These are phyloP conservation scores for Synergus itoensis DNA, from an alignment of 2,888 invertebrate species.

Conservation along the genomic window DNA sequence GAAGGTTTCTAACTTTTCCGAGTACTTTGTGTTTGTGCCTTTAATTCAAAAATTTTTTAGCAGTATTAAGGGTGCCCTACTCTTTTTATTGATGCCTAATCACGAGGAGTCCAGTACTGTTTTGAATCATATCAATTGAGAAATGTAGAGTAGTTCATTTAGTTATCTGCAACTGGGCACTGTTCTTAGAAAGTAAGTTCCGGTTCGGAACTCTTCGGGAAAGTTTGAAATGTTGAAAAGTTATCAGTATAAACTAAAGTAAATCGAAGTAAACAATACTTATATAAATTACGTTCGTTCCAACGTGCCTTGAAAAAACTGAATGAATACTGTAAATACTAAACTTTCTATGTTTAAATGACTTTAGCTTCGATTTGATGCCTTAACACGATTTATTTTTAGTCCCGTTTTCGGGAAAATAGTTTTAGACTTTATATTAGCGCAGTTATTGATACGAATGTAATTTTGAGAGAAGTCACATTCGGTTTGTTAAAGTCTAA, in stretches of 20 bases:
- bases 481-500: conserved; percentile 34
- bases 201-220: background rate
- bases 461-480: conserved; percentile 23
- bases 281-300: conserved; percentile 28
- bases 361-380: conserved; percentile 30
- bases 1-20: conserved; percentile 5
- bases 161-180: background rate
- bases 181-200: background rate
- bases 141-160: background rate
- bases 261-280: conserved; percentile 2
- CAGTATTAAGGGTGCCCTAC: background rate
- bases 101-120: background rate
- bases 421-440: background rate
- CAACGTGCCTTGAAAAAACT: conserved; percentile 29
- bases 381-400: conserved; percentile 6
- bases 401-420: conserved; percentile 12
- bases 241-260: background rate
- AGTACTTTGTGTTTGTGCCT: conserved; percentile 13
- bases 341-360: conserved; percentile 23
- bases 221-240: conserved; percentile 4
- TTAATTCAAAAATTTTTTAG: conserved; percentile 13
- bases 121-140: background rate
- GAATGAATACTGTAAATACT: conserved; percentile 33
- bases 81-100: conserved; percentile 32
- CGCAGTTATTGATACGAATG: conserved; percentile 9